These are phyloP conservation scores for Tachysurus vachellii DNA, from an alignment of 2,113 vertebrate genomes.

Conservation along the genomic window DNA sequence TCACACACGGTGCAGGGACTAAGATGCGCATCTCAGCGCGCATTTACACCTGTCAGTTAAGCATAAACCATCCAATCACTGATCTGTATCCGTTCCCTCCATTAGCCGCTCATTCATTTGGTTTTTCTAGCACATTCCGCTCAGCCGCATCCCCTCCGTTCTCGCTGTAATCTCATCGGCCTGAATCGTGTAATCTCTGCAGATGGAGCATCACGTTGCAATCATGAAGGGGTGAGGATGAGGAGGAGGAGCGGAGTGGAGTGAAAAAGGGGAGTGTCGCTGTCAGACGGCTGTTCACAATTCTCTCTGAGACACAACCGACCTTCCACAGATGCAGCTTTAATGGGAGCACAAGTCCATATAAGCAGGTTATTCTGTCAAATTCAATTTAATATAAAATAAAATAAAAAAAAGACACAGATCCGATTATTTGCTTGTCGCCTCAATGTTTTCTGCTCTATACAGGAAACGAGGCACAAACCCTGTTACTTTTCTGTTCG, in stretches of 20 bases:
- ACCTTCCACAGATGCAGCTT: background rate
- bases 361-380: background rate
- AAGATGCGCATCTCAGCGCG: background rate
- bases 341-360: background rate
- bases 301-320: background rate
- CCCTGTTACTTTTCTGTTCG: background rate
- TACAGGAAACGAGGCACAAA: background rate
- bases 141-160: constrained; percentile 1
- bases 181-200: constrained; percentile 46
- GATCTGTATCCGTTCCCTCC: background rate
- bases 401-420: background rate
- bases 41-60: background rate
- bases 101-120: constrained; percentile 22
- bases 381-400: background rate
- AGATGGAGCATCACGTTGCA: constrained; percentile 33
- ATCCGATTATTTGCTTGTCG: background rate
- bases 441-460: background rate
- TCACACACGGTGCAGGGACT: background rate
- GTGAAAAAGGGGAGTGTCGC: background rate
- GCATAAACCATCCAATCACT: background rate
- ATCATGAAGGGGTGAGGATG: constrained; percentile 23
- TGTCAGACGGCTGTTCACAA: constrained; percentile 8
- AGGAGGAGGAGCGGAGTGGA: constrained; percentile 5
- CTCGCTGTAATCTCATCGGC: constrained; percentile 40
- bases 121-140: constrained; percentile 3